Conservation (phyloP, 2,888 invertebrate genomes). For the Atherix ibis region DNA sequence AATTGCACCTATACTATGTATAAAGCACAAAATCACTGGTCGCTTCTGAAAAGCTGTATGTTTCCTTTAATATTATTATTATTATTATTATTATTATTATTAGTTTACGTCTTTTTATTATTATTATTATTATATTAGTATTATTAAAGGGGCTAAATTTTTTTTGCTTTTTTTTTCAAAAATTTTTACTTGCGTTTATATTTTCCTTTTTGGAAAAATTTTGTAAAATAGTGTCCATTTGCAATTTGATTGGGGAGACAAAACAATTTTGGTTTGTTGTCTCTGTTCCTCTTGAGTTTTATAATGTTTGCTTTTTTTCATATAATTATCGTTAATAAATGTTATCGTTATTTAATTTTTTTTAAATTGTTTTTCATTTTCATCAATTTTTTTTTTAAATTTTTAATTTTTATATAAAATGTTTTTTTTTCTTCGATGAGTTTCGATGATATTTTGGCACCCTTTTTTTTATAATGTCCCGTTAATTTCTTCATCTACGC, state of each 20-base stretch:
- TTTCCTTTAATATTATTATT: conserved; percentile 4
- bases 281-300: no score
- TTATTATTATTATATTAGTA: no score
- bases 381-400: conserved; percentile 4
- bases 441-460: conserved; percentile 1
- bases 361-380: conserved; percentile 7
- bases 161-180: no score
- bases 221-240: no score
- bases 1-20: conserved; percentile 35
- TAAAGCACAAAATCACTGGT: conserved; percentile 35
- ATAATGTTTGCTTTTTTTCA: background rate
- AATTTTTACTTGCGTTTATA: no score
- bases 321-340: conserved; percentile 6
- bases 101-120: background rate
- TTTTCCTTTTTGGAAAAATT: no score
- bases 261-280: no score
- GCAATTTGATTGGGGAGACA: no score
- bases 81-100: conserved; percentile 1
- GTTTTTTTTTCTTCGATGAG: conserved; percentile 4
- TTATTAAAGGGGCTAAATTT: no score
- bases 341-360: background rate
- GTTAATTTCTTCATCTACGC: conserved; percentile 47
- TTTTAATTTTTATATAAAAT: background rate
- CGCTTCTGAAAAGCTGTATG: conserved; percentile 25
- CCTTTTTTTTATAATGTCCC: conserved; percentile 10